These are phyloP conservation scores for Harpalus rubripes DNA, from an alignment of 2,888 invertebrate species.

Conservation along the genomic window DNA sequence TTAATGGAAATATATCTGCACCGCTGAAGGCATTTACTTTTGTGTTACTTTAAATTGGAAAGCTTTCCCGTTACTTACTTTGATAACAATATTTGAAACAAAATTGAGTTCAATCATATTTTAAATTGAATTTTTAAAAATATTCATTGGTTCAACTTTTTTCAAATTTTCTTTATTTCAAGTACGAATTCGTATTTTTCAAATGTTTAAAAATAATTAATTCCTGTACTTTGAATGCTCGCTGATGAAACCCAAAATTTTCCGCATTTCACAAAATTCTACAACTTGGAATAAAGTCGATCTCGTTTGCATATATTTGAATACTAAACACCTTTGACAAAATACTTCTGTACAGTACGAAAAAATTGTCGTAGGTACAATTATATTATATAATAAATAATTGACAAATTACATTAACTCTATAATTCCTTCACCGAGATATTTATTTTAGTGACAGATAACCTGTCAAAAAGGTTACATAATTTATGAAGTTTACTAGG, in stretches of 20 bases:
- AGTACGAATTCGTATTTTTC: background rate
- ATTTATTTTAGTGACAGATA: constrained; percentile 26
- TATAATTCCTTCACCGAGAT: constrained; percentile 4
- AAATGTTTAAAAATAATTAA: constrained; percentile 3
- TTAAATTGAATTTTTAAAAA: background rate
- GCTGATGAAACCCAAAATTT: constrained; percentile 1
- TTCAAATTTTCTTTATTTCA: background rate
- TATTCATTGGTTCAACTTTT: constrained; percentile 10
- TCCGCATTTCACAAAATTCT: constrained; percentile 8
- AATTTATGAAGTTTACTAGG: constrained; percentile 16
- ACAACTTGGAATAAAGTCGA: constrained; percentile 11
- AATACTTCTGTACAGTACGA: background rate
- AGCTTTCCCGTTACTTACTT: too few relatives aligned
- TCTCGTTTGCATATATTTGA: constrained; percentile 34
- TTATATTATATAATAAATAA: background rate
- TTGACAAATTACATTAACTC: constrained; percentile 2
- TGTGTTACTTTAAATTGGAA: too few relatives aligned
- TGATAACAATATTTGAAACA: too few relatives aligned
- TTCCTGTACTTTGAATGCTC: constrained; percentile 1
- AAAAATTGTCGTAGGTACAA: background rate
- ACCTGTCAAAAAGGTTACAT: constrained; percentile 35
- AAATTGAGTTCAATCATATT: too few relatives aligned
- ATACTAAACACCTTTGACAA: constrained; percentile 25
- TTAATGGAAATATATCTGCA: too few relatives aligned
- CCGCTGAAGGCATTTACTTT: too few relatives aligned